Evolutionary conservation across 1,140 invertebrate species (phyloP).

Genomic region (Trachelipus rathkii): DNA sequence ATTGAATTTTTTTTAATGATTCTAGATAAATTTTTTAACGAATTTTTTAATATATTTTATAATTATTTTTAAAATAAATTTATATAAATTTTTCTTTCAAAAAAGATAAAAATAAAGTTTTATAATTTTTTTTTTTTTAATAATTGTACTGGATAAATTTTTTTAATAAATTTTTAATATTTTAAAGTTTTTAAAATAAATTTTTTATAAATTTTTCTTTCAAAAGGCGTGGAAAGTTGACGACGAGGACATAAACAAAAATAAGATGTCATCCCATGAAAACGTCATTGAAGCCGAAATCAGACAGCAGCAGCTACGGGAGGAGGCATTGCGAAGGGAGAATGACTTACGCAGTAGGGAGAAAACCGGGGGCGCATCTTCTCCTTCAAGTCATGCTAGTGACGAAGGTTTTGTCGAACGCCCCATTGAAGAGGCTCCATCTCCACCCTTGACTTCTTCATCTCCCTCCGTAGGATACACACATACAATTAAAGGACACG

Average conservation of each 20-base stretch:
- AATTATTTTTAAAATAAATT: no score
- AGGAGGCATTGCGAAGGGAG: constrained; percentile 52
- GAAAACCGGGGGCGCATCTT: constrained; percentile 30
- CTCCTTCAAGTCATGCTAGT: constrained; percentile 37
- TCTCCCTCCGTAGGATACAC: constrained; percentile 28
- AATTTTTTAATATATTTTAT: no score
- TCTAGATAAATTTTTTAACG: no score
- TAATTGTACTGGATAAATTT: background rate
- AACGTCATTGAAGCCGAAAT: constrained; percentile 54
- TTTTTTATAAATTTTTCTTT: background rate
- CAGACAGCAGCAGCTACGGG: constrained; percentile 52
- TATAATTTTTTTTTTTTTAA: background rate
- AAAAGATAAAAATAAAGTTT: background rate
- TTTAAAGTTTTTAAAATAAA: background rate
- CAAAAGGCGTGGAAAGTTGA: background rate
- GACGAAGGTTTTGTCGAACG: constrained; percentile 45
- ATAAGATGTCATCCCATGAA: constrained; percentile 42
- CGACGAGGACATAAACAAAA: background rate
- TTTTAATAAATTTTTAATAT: background rate
- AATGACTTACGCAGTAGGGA: constrained; percentile 26
- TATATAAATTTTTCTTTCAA: no score
- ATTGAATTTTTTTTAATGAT: no score
- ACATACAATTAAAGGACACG: constrained; percentile 31
- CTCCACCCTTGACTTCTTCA: constrained; percentile 14
- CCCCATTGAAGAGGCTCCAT: constrained; percentile 26